A percentile compares a stretch with the other conserved stretches of the same genome.
Conservation (phyloP, 1,140 invertebrate species). For the Euwallacea fornicatus region DNA sequence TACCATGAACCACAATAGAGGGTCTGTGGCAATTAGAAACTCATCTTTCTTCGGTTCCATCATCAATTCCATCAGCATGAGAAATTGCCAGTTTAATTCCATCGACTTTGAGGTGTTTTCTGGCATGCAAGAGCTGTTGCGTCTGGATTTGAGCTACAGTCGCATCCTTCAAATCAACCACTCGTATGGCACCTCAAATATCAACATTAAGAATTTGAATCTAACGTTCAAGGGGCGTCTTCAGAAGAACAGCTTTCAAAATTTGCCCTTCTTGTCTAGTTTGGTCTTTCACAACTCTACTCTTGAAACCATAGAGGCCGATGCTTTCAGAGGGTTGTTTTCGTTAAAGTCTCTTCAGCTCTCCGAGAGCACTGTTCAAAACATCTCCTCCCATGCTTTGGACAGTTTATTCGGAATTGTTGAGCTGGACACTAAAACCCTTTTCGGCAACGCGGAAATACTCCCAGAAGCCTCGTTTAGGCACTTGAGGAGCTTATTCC, state of each 20-base stretch:
- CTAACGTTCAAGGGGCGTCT: slow-evolving; percentile 16
- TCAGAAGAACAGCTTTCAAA: slow-evolving; percentile 8
- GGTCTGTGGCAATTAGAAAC: not conserved
- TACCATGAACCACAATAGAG: slow-evolving; percentile 6
- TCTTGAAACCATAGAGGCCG: not conserved
- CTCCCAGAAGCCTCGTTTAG: slow-evolving; percentile 3
- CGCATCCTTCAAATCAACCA: not conserved
- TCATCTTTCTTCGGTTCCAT: slow-evolving; percentile 1
- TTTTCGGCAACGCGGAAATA: not conserved
- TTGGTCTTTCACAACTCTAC: slow-evolving; percentile 8
- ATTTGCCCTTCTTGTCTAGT: slow-evolving; percentile 1
- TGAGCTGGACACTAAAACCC: not conserved
- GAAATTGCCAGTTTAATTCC: not conserved
- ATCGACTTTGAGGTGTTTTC: not conserved
- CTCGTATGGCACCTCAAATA: not conserved
- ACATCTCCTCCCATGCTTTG: slow-evolving; percentile 1
- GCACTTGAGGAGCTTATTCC: slow-evolving; percentile 1
- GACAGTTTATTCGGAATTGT: slow-evolving; percentile 13
- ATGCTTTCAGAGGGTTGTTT: slow-evolving; percentile 19
- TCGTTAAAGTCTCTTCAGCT: slow-evolving; percentile 7
- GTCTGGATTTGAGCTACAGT: slow-evolving; percentile 12
- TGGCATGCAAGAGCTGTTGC: not conserved
- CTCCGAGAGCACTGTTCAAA: not conserved
- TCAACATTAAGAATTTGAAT: not conserved
- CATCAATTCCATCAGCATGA: not conserved